These are phyloP conservation scores for Drosophila gaucha DNA, from an alignment of 2,888 invertebrate genomes.

Conservation along the genomic window DNA sequence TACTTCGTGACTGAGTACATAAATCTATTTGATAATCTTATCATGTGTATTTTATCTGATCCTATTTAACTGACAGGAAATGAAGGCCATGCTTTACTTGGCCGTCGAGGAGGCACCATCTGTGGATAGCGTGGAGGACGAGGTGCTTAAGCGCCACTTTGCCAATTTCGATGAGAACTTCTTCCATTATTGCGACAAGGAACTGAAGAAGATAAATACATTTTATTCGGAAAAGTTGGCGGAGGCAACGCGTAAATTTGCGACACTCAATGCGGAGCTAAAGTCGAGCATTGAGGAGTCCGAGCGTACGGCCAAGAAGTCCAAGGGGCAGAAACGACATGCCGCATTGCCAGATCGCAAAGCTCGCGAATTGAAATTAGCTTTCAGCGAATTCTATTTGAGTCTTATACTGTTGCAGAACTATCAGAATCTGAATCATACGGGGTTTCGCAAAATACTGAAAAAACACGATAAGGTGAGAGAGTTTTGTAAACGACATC, in stretches of 20 bases:
- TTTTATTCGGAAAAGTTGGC: conserved; percentile 99
- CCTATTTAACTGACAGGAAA: conserved; percentile 88
- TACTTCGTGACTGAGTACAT: too few species aligned
- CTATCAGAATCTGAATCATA: conserved; percentile 99
- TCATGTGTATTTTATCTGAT: too few species aligned
- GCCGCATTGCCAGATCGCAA: conserved; percentile 90
- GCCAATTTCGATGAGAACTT: conserved; percentile 98
- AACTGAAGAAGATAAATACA: conserved; percentile 97
- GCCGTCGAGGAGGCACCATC: conserved; percentile 96
- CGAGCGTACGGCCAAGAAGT: conserved; percentile 84
- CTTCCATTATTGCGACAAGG: conserved; percentile 97
- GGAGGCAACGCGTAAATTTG: conserved; percentile 97
- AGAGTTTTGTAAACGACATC: neutral
- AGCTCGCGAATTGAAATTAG: conserved; percentile 96
- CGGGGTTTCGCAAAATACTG: conserved; percentile 99
- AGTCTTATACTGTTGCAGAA: conserved; percentile 98
- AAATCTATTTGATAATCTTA: too few species aligned
- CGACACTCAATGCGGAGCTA: conserved; percentile 94
- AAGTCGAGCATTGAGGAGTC: conserved; percentile 87
- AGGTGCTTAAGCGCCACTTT: conserved; percentile 93
- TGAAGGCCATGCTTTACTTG: conserved; percentile 97
- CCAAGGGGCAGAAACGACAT: conserved; percentile 85
- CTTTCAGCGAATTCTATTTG: conserved; percentile 99
- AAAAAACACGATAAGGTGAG: conserved; percentile 99
- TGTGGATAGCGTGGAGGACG: conserved; percentile 94